Conservation (phyloP, 2,888 invertebrate species). For the Galeruca laticollis region DNA sequence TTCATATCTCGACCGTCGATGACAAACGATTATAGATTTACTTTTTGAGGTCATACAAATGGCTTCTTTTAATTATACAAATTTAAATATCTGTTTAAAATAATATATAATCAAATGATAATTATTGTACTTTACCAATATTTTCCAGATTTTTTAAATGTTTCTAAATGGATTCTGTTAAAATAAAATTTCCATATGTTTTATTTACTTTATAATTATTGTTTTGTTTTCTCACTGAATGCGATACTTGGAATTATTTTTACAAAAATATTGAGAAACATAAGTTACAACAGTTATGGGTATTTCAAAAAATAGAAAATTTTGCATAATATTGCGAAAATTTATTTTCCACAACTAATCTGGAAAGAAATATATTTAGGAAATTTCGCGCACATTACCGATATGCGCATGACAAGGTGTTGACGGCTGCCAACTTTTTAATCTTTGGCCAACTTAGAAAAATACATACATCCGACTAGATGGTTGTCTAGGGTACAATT, state of each 20-base stretch:
- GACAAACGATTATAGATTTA: conserved; percentile 47
- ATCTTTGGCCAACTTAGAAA: too few relatives aligned
- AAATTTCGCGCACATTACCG: conserved; percentile 27
- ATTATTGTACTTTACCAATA: conserved; percentile 39
- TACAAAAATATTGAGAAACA: conserved; percentile 12
- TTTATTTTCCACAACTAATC: conserved; percentile 23
- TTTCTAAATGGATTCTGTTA: conserved; percentile 25
- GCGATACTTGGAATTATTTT: conserved; percentile 11
- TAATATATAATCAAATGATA: conserved; percentile 22
- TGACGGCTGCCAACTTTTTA: conserved; percentile 27
- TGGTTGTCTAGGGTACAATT: conserved; percentile 21
- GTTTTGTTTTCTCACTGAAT: conserved; percentile 34
- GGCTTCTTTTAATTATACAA: conserved; percentile 29
- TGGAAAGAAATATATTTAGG: conserved; percentile 5
- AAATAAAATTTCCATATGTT: conserved; percentile 23
- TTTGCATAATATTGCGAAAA: conserved; percentile 33
- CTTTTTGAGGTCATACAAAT: conserved; percentile 48
- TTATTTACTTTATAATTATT: conserved; percentile 36
- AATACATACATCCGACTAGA: background rate
- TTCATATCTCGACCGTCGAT: conserved; percentile 43
- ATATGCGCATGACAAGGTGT: conserved; percentile 27
- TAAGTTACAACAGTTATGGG: background rate
- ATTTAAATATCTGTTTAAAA: conserved; percentile 10
- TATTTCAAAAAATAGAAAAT: conserved; percentile 13
- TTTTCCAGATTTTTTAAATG: conserved; percentile 23